Conservation (phyloP, 2,797 vertebrate species). For the Acrocephalus scirpaceus region DNA sequence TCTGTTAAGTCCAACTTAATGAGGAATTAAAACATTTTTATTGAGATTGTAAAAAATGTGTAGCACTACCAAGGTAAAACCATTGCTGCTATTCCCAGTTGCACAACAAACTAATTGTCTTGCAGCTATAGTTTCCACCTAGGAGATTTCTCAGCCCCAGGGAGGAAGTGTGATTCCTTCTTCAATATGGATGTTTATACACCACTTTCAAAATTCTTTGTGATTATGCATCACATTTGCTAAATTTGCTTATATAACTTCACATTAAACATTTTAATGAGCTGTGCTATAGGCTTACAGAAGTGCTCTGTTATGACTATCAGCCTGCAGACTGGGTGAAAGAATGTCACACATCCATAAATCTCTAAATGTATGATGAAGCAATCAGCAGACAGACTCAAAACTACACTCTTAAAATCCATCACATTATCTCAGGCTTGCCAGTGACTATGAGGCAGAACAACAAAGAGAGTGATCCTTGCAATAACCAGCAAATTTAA, state of each 20-base stretch:
- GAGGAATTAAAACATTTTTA: not conserved
- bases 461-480: not conserved
- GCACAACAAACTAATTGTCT: not conserved
- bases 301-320: not conserved
- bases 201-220: not conserved
- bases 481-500: not conserved
- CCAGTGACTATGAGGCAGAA: not conserved
- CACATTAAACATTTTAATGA: not conserved
- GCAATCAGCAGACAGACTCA: not conserved
- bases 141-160: not conserved
- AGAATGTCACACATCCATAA: not conserved
- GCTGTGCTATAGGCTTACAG: not conserved
- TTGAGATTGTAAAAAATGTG: not conserved
- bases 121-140: not conserved
- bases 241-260: constrained; percentile 8
- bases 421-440: not conserved
- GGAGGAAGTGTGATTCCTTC: not conserved
- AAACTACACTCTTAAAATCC: not conserved
- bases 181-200: not conserved
- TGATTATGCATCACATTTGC: not conserved
- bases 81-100: not conserved
- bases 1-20: not conserved
- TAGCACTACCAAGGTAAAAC: not conserved
- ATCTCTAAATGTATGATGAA: not conserved
- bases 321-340: not conserved